phyloP scores from a whole-genome alignment of 53 echinoderm and acorn worm species.

The Holothuria scabra region DNA sequence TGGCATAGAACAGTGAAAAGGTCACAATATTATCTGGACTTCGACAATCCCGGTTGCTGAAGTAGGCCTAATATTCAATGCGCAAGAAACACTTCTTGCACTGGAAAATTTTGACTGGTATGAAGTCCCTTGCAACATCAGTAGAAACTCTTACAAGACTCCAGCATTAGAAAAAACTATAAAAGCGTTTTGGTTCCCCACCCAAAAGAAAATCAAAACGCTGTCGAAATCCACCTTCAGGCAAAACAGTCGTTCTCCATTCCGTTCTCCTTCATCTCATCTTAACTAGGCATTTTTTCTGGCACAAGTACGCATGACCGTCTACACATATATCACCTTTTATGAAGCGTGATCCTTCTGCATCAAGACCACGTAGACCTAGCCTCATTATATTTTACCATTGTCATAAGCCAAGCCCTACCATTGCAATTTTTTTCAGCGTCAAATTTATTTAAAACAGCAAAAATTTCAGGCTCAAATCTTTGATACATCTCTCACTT shows the following conservation, averaged over 20 bases:
- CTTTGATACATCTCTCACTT: too few relatives aligned
- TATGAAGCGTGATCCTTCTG: neutral
- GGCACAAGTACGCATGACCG: too few relatives aligned
- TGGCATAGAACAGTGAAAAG: neutral
- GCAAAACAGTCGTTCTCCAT: neutral
- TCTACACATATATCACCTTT: neutral
- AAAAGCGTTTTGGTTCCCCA: neutral
- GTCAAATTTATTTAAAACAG: neutral
- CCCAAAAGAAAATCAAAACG: too few relatives aligned
- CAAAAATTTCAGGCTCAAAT: too few relatives aligned
- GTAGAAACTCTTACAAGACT: neutral
- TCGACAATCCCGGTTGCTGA: neutral
- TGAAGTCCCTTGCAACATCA: neutral
- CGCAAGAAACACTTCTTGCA: neutral
- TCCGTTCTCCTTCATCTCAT: neutral
- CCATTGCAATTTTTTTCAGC: neutral
- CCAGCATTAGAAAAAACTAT: too few relatives aligned
- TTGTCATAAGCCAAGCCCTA: neutral
- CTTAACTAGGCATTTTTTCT: neutral
- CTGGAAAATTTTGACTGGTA: too few relatives aligned
- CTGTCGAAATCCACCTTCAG: neutral
- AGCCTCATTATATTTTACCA: neutral
- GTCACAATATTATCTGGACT: neutral
- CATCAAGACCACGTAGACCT: neutral
- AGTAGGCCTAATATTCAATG: neutral